phyloP scores from a whole-genome alignment of 2,888 invertebrate genomes.

The Petrolisthes manimaculis region DNA sequence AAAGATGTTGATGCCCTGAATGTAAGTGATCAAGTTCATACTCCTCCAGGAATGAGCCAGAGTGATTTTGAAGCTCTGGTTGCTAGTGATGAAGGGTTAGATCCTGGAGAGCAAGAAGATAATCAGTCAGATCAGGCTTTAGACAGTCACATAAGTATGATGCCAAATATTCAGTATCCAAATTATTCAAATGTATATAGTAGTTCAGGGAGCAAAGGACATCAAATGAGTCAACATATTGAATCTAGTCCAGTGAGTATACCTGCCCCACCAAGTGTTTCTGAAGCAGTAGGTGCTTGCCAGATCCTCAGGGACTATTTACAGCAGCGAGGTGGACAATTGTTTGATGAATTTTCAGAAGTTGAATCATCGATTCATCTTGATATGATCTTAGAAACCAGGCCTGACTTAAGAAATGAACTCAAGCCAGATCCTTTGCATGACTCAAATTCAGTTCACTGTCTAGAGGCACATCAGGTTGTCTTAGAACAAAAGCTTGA shows the following conservation, averaged over 20 bases:
- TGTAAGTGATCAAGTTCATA: conserved; percentile 39
- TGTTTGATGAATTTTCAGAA: conserved; percentile 52
- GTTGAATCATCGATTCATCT: conserved; percentile 54
- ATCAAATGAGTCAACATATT: conserved; percentile 24
- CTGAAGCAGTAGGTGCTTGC: conserved; percentile 57
- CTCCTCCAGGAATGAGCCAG: conserved; percentile 50
- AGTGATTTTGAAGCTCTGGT: conserved; percentile 52
- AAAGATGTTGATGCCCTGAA: conserved; percentile 57
- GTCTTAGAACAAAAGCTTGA: conserved; percentile 35
- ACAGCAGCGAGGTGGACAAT: conserved; percentile 41
- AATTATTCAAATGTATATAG: conserved; percentile 38
- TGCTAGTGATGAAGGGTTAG: conserved; percentile 27
- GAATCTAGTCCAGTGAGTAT: conserved; percentile 1
- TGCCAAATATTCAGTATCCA: conserved; percentile 30
- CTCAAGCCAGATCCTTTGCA: conserved; percentile 48
- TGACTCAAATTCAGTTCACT: conserved; percentile 52
- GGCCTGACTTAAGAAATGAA: conserved; percentile 42
- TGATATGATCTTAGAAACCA: conserved; percentile 39
- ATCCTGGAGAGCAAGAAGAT: conserved; percentile 16
- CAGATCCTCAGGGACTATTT: conserved; percentile 50
- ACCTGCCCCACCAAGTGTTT: conserved; percentile 23
- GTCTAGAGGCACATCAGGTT: conserved; percentile 39
- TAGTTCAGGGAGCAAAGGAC: conserved; percentile 9
- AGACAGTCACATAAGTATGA: conserved; percentile 14
- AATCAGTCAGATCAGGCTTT: not conserved